phyloP scores from a whole-genome alignment of 1,140 invertebrate species.

The Caenorhabditis elegans region WBcel235 BX284602.5:2182501-2183000 shows the following conservation, averaged over 20 bases:
- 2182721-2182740: not conserved
- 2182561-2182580: not conserved
- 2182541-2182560: not conserved
- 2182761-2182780: no score
- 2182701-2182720: not conserved
- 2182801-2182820: no score
- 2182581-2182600: not conserved
- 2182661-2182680: not conserved
- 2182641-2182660: not conserved
- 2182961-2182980: no score
- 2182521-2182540: not conserved
- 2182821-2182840: no score
- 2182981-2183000: no score
- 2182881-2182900: no score
- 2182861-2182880: no score
- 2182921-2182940: no score
- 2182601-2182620: not conserved
- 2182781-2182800: no score
- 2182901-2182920: no score
- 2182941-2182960: no score
- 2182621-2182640: not conserved
- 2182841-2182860: no score
- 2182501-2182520: not conserved
- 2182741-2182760: conserved; percentile 13
- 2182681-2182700: not conserved